Evolutionary conservation across 2,113 vertebrate species (phyloP), one percentile per base, ranked within the genome.

Genomic region (Aldabrachelys gigantea): DNA sequence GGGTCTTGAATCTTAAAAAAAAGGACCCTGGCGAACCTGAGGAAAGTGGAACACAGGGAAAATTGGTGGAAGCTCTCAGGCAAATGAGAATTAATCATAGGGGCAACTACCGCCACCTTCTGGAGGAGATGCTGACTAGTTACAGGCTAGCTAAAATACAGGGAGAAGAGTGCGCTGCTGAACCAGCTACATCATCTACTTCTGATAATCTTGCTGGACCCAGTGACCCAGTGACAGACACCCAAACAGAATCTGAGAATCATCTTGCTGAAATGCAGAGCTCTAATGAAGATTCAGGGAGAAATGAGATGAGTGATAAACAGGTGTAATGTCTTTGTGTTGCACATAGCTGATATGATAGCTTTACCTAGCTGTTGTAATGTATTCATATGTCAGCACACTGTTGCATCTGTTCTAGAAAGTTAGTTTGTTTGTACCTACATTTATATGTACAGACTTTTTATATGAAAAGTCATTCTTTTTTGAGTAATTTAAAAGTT

Each of bases 41-140:
- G 96, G 98, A 98, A 98, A 92, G 98, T 97, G 98, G 98, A 98
- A 97, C 99, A 57, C 98, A 99, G 98, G 99, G 99, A 93, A 99
- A 99, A 98, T 98, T 99, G 98, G 98, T 99, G 99, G 99, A 99
- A 98, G 99, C 99, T 29, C 99, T 99, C 97, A 99, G 99, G 98
- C 99, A 99, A 98, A 99, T 99, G 98, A 99, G 99, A 98, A 98
- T 99, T 98, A 99, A 98, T 98, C 99, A 99, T 98, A 99, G 99
- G 98, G 99, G 99, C 95, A 99, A 99, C 99, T 99, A 99, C 98
- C 99, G 99, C 95, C 98, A 99, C 82, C 99, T 99, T 92, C 99
- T 99, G 99, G 99, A 99, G 98, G 99, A 99, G 97, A 98, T 99
- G 97, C 99, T 99, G 98, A 98, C 98, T 98, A 97, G 98, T 98